Percentiles rank a stretch among this genome's conserved stretches.
These are phyloP conservation scores for Eupithecia centaureata DNA, from an alignment of 2,888 invertebrate genomes.

Conservation along the genomic window DNA sequence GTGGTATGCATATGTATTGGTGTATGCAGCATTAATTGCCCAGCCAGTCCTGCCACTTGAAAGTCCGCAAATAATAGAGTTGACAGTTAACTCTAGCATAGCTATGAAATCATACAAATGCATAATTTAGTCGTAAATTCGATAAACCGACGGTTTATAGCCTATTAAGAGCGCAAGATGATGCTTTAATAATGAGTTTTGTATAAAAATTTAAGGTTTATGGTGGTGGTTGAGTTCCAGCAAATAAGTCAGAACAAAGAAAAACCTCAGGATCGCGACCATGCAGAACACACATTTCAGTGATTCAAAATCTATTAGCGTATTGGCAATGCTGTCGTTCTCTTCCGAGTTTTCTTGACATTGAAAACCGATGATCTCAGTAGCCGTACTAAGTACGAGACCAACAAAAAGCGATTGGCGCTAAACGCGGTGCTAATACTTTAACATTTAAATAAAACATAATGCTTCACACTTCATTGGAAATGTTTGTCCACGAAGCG, in stretches of 20 bases:
- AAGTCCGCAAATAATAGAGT: neutral
- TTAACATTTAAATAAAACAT: constrained; percentile 27
- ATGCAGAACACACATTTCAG: neutral
- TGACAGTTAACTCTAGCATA: neutral
- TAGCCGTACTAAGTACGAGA: constrained; percentile 13
- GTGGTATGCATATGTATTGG: too few relatives aligned
- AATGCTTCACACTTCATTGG: constrained; percentile 21
- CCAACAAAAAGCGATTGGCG: constrained; percentile 28
- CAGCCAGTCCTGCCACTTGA: neutral
- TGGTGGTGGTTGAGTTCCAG: neutral
- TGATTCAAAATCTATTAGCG: constrained; percentile 22
- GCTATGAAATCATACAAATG: neutral
- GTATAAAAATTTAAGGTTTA: neutral
- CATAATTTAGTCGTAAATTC: neutral
- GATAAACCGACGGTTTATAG: neutral
- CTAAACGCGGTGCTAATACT: constrained; percentile 31
- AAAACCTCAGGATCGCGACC: neutral
- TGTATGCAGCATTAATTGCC: constrained; percentile 1
- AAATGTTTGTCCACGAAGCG: neutral
- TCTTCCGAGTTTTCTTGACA: constrained; percentile 30
- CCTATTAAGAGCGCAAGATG: neutral
- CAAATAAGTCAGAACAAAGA: neutral
- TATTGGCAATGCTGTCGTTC: constrained; percentile 24
- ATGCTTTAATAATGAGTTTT: neutral
- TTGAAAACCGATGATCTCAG: constrained; percentile 31